Evolutionary conservation across 2,113 vertebrate genomes (phyloP).

Genomic region (Crotalus helleri): DNA sequence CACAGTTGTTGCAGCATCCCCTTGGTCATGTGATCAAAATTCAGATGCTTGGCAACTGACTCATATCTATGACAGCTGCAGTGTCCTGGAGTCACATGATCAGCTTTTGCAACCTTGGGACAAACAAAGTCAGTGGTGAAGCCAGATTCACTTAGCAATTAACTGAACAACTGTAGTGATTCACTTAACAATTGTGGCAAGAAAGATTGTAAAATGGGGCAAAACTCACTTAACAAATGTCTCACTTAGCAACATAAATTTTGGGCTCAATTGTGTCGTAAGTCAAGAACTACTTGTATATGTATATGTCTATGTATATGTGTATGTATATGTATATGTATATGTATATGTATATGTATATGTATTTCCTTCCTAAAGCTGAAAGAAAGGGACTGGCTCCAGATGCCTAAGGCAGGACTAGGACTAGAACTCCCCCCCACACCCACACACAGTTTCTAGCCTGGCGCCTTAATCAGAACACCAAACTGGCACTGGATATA

Average conservation of each 20-base stretch:
- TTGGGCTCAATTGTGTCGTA: not conserved
- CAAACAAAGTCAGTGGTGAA: too few species aligned
- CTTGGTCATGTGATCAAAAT: too few species aligned
- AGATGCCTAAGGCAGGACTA: not conserved
- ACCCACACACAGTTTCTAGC: not conserved
- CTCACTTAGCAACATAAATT: not conserved
- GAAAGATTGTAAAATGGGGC: not conserved
- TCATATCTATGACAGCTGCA: too few species aligned
- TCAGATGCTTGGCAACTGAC: too few species aligned
- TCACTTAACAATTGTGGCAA: not conserved
- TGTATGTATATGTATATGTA: not conserved
- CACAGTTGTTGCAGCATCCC: too few species aligned
- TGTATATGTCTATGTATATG: not conserved
- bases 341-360: not conserved
- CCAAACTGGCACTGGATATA: not conserved
- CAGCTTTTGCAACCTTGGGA: too few species aligned
- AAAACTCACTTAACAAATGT: too few species aligned
- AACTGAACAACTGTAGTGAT: too few species aligned
- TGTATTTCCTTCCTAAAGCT: too few species aligned
- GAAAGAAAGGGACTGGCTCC: not conserved
- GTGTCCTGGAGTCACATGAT: too few species aligned
- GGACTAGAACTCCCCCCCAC: not conserved
- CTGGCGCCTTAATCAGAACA: not conserved
- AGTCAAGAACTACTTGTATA: not conserved
- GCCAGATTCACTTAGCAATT: too few species aligned